Evolutionary conservation across 2,113 vertebrate species (phyloP).

Genomic region (Hypocryptadius cinnamomeus): DNA sequence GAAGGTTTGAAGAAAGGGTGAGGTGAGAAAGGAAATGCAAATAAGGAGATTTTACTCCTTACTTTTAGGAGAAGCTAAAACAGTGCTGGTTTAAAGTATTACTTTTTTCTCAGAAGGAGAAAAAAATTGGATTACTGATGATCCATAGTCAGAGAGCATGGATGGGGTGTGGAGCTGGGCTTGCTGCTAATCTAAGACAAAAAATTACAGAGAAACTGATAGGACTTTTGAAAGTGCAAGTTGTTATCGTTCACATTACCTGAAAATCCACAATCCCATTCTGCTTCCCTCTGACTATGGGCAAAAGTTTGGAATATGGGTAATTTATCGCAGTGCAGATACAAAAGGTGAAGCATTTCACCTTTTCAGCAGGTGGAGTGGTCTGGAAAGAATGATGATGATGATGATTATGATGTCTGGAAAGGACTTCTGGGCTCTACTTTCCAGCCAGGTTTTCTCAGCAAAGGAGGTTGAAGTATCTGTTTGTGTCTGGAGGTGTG

Average conservation of each 20-base stretch:
- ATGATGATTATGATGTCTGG: too few relatives aligned
- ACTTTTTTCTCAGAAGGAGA: background rate
- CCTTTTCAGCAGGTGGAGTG: background rate
- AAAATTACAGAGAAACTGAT: background rate
- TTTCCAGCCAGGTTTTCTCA: background rate
- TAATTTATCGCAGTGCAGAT: background rate
- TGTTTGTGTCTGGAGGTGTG: background rate
- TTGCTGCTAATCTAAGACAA: background rate
- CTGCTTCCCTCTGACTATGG: background rate
- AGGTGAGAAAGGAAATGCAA: constrained; percentile 33
- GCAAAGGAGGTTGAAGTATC: background rate
- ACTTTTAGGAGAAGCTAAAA: background rate
- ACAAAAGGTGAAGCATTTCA: background rate
- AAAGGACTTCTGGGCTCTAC: background rate
- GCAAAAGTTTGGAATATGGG: background rate
- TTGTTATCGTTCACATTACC: background rate
- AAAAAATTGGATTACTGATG: background rate
- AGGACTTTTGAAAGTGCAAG: background rate
- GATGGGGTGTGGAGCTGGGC: background rate
- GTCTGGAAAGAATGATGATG: background rate
- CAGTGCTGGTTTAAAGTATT: background rate
- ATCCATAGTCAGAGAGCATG: background rate
- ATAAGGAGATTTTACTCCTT: background rate
- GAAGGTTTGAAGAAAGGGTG: constrained; percentile 46
- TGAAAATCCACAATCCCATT: background rate